phyloP scores from a whole-genome alignment of 2,888 invertebrate genomes.

The Petrolisthes manimaculis region DNA sequence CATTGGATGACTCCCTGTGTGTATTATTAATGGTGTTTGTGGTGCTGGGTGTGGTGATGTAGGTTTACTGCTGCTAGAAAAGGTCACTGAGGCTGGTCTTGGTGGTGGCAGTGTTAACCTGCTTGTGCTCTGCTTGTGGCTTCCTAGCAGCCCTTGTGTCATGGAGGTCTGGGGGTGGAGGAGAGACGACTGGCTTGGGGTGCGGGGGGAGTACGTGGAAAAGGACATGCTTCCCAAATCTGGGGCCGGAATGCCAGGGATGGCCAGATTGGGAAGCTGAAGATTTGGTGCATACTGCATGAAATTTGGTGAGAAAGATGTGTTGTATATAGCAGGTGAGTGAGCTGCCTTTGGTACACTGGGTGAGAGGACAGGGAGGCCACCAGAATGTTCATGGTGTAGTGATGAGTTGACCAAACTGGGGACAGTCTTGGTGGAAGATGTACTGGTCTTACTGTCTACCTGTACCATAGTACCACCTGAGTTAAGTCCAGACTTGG shows the following conservation, averaged over 20 bases:
- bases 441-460: slow-evolving; percentile 60
- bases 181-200: slow-evolving; percentile 17
- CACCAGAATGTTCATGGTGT: slow-evolving; percentile 33
- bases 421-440: slow-evolving; percentile 55
- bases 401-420: slow-evolving; percentile 42
- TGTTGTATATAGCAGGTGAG: slow-evolving; percentile 35
- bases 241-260: slow-evolving; percentile 71
- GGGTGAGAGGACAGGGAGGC: slow-evolving; percentile 19
- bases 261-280: slow-evolving; percentile 73
- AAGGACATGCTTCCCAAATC: slow-evolving; percentile 66
- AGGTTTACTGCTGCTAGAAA: neutral
- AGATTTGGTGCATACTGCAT: slow-evolving; percentile 61
- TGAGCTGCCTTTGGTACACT: slow-evolving; percentile 25
- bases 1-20: neutral
- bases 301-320: slow-evolving; percentile 67
- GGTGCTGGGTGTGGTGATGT: neutral
- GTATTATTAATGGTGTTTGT: neutral
- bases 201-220: slow-evolving; percentile 25
- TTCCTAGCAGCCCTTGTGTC: slow-evolving; percentile 17
- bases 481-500: slow-evolving; percentile 82
- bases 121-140: slow-evolving; percentile 31
- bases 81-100: slow-evolving; percentile 18
- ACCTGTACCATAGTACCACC: slow-evolving; percentile 81
- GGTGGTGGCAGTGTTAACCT: slow-evolving; percentile 18
- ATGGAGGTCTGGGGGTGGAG: slow-evolving; percentile 30